A percentile compares a stretch with the other conserved stretches of the same genome.
Conservation (phyloP, 1,140 invertebrate genomes). For the Teleopsis dalmanni region DNA sequence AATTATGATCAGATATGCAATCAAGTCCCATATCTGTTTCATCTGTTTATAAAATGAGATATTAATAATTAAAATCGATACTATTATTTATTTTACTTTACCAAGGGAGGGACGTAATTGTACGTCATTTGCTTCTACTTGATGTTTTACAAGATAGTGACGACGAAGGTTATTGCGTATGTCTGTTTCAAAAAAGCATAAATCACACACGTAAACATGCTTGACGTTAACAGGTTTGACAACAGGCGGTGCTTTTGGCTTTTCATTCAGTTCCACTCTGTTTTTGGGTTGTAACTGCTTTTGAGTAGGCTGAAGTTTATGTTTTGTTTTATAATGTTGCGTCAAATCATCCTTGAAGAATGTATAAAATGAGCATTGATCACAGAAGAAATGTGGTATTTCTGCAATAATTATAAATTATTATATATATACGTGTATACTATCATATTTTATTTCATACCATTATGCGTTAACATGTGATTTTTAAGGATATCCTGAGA, state of each 20-base stretch:
- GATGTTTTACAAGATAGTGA: slow-evolving; percentile 27
- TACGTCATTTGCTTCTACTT: slow-evolving; percentile 23
- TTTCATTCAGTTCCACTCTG: neutral
- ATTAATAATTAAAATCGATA: neutral
- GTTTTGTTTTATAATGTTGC: slow-evolving; percentile 25
- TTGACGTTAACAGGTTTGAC: slow-evolving; percentile 1
- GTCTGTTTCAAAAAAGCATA: slow-evolving; percentile 32
- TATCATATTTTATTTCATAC: slow-evolving; percentile 13
- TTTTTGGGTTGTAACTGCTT: slow-evolving; percentile 14
- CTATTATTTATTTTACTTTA: neutral
- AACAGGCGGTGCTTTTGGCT: neutral
- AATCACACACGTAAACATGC: slow-evolving; percentile 25
- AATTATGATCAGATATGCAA: too few relatives aligned
- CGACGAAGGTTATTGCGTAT: slow-evolving; percentile 13
- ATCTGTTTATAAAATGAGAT: neutral
- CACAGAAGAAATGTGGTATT: slow-evolving; percentile 37
- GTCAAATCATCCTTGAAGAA: slow-evolving; percentile 31
- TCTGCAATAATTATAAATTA: slow-evolving; percentile 15
- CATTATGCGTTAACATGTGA: slow-evolving; percentile 34
- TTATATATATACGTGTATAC: neutral
- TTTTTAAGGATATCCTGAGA: slow-evolving; percentile 28
- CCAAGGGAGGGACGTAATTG: slow-evolving; percentile 30
- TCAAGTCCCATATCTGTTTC: slow-evolving; percentile 1
- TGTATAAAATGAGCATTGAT: slow-evolving; percentile 30
- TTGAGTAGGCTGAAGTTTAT: slow-evolving; percentile 17